A percentile compares a stretch with the other conserved stretches of the same genome.
Conservation (phyloP, 2,797 vertebrate species). For the Limnodromus scolopaceus region DNA sequence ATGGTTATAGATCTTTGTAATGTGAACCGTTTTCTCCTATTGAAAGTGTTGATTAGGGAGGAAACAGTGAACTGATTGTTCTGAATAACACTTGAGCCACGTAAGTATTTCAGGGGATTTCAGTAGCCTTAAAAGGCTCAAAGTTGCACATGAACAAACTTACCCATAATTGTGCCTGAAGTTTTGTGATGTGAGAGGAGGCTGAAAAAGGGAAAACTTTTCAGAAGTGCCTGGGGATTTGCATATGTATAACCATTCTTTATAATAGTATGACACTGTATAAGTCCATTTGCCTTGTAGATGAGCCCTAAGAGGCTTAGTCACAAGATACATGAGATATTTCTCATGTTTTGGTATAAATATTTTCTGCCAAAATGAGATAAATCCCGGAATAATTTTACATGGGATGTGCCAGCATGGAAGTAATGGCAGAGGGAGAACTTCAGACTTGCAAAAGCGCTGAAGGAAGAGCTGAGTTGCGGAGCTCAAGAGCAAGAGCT, state of each 20-base stretch:
- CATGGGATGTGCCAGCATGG: background rate
- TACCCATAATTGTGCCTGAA: background rate
- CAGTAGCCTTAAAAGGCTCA: constrained; percentile 17
- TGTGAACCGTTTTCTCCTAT: background rate
- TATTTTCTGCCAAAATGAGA: constrained; percentile 10
- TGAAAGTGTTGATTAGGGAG: constrained; percentile 18
- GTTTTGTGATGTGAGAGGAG: background rate
- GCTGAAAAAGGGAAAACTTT: background rate
- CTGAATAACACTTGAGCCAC: background rate
- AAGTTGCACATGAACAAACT: constrained; percentile 18
- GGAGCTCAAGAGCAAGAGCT: rapidly evolving
- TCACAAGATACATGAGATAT: background rate
- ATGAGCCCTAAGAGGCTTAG: background rate
- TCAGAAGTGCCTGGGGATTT: background rate
- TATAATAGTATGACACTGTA: background rate
- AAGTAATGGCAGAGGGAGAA: background rate
- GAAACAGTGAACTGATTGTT: constrained; percentile 42
- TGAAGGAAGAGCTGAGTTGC: background rate
- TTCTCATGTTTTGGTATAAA: background rate
- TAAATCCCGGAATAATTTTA: background rate
- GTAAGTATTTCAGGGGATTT: constrained; percentile 53
- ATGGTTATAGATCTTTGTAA: background rate
- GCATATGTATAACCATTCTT: background rate
- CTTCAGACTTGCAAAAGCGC: background rate
- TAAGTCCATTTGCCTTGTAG: constrained; percentile 18